Conservation (phyloP, 1,140 invertebrate species). For the Nylanderia fulva region DNA sequence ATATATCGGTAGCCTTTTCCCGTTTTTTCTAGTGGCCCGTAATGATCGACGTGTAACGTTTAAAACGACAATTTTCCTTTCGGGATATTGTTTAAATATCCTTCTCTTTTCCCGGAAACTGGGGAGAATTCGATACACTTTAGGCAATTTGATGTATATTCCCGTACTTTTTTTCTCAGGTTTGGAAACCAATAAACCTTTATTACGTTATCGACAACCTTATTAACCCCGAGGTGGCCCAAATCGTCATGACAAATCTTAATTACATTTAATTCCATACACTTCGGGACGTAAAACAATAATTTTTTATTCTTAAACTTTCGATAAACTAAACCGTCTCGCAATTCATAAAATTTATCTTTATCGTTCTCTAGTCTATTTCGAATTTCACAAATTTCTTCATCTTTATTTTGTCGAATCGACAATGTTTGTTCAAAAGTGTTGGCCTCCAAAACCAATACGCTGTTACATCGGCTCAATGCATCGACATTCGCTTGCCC, state of each 20-base stretch:
- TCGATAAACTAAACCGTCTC: not conserved
- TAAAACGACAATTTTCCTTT: not conserved
- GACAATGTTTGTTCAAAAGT: constrained; percentile 8
- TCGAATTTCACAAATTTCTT: not conserved
- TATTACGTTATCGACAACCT: not conserved
- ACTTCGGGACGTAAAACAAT: not conserved
- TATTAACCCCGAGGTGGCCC: not conserved
- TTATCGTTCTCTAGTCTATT: not conserved
- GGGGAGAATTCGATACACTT: constrained; percentile 64
- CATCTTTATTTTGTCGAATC: not conserved
- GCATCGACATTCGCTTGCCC: not conserved
- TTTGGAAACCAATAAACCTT: not conserved
- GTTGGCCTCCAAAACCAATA: not conserved
- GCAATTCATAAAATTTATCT: not conserved
- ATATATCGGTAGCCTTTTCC: not conserved
- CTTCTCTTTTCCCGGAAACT: constrained; percentile 68
- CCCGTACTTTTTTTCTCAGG: no score
- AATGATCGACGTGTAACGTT: constrained; percentile 3
- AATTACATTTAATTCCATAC: not conserved
- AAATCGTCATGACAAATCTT: not conserved
- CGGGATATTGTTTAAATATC: not conserved
- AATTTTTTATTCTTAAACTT: not conserved
- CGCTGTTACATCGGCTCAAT: constrained; percentile 56
- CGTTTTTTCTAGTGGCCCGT: not conserved
- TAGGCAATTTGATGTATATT: not conserved